These are phyloP conservation scores for Sebastes melanostomus DNA, from an alignment of 2,797 vertebrate species.

Conservation along the genomic window DNA sequence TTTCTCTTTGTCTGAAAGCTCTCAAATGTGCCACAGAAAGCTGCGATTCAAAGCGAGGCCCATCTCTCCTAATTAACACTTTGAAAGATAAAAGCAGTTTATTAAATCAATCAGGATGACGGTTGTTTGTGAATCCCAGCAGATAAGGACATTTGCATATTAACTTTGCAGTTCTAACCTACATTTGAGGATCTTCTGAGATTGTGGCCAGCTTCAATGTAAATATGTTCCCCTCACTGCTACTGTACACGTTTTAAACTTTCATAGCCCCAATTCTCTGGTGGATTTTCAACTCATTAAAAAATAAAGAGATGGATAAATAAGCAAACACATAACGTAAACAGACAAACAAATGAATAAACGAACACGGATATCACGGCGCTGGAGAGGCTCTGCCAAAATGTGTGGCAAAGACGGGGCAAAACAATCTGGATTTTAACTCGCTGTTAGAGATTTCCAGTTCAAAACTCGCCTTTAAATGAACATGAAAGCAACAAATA, in stretches of 20 bases:
- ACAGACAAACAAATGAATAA: conserved; percentile 79
- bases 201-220: conserved; percentile 90
- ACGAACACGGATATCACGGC: conserved; percentile 50
- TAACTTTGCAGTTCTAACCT: conserved; percentile 97
- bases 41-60: conserved; percentile 89
- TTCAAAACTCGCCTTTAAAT: conserved; percentile 52
- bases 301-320: conserved; percentile 80
- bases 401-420: conserved; percentile 37
- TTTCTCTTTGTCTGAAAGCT: conserved; percentile 87
- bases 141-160: conserved; percentile 99
- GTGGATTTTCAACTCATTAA: conserved; percentile 81
- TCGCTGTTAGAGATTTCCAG: conserved; percentile 58
- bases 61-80: conserved; percentile 99
- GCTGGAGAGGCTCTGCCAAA: conserved; percentile 37
- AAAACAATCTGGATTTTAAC: conserved; percentile 58
- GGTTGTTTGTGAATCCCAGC: conserved; percentile 99
- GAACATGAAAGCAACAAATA: conserved; percentile 65
- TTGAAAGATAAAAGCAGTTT: conserved; percentile 99
- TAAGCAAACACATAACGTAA: conserved; percentile 73
- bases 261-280: conserved; percentile 71
- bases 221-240: conserved; percentile 86
- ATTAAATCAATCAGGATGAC: conserved; percentile 99
- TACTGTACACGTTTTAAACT: conserved; percentile 89
- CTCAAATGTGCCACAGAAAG: conserved; percentile 79
- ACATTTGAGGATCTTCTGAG: conserved; percentile 94